Conservation (phyloP, 2,888 invertebrate genomes). For the Dryococelus australis region DNA sequence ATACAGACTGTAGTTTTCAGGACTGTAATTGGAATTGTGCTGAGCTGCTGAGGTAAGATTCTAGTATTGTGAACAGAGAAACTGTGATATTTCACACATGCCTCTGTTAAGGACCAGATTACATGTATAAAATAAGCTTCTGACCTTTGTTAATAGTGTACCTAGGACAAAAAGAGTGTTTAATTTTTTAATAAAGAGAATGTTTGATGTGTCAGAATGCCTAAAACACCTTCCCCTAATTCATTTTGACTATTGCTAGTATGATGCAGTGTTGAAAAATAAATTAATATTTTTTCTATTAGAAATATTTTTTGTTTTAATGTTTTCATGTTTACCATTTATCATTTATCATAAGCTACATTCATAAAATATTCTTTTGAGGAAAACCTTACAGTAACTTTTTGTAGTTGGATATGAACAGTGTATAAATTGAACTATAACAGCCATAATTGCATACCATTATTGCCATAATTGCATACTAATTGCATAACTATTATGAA, state of each 20-base stretch:
- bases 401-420: no score
- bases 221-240: background rate
- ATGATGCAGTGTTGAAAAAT: background rate
- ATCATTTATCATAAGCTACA: no score
- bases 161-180: conserved; percentile 5
- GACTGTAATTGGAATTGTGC: background rate
- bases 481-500: no score
- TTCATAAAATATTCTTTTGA: no score
- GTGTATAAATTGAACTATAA: no score
- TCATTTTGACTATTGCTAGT: conserved; percentile 4
- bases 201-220: conserved; percentile 7
- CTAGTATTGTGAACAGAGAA: conserved; percentile 4
- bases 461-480: no score
- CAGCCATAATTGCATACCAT: no score
- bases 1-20: background rate
- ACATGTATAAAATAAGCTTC: background rate
- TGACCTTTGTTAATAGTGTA: conserved; percentile 16
- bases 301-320: background rate
- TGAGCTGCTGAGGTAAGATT: background rate
- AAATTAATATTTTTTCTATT: conserved; percentile 16
- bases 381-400: no score
- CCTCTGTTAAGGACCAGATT: conserved; percentile 7
- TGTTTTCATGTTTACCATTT: background rate
- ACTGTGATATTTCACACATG: background rate
- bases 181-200: background rate